Base-by-base conservation (phyloP, 1,140 invertebrate species). In the Brachionus rotundiformis region DNA sequence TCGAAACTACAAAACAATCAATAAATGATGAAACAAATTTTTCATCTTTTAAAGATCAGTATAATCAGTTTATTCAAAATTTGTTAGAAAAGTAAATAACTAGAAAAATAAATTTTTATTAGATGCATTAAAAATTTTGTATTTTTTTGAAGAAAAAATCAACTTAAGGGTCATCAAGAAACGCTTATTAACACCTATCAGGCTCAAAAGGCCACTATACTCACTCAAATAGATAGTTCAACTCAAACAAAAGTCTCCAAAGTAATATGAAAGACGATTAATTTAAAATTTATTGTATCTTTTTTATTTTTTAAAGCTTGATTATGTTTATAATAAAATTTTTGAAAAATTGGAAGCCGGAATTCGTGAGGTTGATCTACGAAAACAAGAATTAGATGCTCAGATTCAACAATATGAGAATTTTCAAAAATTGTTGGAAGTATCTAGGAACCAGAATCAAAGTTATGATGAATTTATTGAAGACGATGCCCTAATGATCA, bases 401-500 rank as follows among this genome's bases (percentile, higher is more conserved):
- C 36, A 73, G 44, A n/a, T 73, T 44, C 36, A 73, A 25, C 5
- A 27, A 73, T 73, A 25, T 73, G 68, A 73, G 25, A 25, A 41
- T 44, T 44, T 73, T 13, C 16, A 25, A 11, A 47, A 25, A 25
- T 29, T 41, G 41, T 7, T 73, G 2, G 68, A 73, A 13, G 10
- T 7, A 8, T 8, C 19, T 2, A 44, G 25, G 44, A 16, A 47
- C 2, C 41, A 73, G 27, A 73, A 41, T 44, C 36, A 73, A 19
- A 27, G 16, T 68, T 31, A 31, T 68, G 63, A 73, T 41, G 68
- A 73, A 44, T 73, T 73, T 25, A 73, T 3, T 13, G 68, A 73
- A 29, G 39, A 73, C n/a, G 68, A 73, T 31, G 39, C 39, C 7
- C 19, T 73, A 31, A 73, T 73, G 68, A 73, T 73, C 10, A 73